These are phyloP conservation scores for Gerris buenoi DNA, from an alignment of 1,140 invertebrate genomes.

Conservation along the genomic window DNA sequence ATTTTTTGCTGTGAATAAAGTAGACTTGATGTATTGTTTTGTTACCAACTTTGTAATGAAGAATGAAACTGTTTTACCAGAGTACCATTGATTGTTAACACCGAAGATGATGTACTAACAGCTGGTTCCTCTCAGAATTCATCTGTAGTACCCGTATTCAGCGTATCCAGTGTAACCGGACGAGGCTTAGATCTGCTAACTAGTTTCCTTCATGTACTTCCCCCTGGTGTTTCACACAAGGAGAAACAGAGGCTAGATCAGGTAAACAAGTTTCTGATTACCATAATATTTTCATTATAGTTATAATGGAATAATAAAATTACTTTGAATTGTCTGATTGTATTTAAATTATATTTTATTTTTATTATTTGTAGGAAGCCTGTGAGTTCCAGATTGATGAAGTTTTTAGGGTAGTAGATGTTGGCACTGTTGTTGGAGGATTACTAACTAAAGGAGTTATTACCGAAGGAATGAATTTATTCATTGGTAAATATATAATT, in stretches of 20 bases:
- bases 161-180: conserved; percentile 88
- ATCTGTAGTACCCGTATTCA: conserved; percentile 73
- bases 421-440: conserved; percentile 65
- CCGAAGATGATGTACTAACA: conserved; percentile 54
- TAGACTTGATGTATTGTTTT: no score
- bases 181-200: conserved; percentile 63
- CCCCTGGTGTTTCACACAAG: conserved; percentile 47
- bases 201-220: conserved; percentile 57
- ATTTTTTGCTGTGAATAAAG: no score
- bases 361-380: conserved; percentile 36
- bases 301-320: no score
- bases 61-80: no score
- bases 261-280: no score
- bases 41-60: no score
- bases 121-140: conserved; percentile 44
- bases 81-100: conserved; percentile 48
- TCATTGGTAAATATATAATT: conserved; percentile 46
- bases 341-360: background rate
- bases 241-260: conserved; percentile 58
- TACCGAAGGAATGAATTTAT: conserved; percentile 60
- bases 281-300: no score
- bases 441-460: conserved; percentile 71
- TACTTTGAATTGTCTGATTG: no score
- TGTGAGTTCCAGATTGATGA: conserved; percentile 87
- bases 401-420: conserved; percentile 65